These are phyloP conservation scores for Tinea semifulvella DNA, from an alignment of 2,888 invertebrate genomes.

Conservation along the genomic window DNA sequence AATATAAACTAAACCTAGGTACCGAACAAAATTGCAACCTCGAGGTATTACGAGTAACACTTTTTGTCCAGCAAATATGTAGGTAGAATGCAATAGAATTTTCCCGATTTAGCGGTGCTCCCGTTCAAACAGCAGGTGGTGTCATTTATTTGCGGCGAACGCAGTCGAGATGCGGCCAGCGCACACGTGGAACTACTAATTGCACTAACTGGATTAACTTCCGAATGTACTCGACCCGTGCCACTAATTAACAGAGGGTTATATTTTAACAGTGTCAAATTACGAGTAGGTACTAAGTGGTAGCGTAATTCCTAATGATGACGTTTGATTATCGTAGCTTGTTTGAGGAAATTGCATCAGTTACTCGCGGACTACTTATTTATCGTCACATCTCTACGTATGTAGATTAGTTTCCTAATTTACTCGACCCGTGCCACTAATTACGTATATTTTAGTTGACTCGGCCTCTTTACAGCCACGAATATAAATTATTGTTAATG, in stretches of 20 bases:
- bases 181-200: constrained; percentile 15
- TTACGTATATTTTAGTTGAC: too few species aligned
- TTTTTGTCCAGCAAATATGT: background rate
- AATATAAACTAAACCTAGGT: too few species aligned
- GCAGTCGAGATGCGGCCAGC: constrained; percentile 16
- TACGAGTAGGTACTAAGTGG: constrained; percentile 5
- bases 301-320: background rate
- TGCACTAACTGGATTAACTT: constrained; percentile 17
- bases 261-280: constrained; percentile 10
- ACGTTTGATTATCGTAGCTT: too few species aligned
- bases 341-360: too few species aligned
- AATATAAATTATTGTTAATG: too few species aligned
- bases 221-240: constrained; percentile 6
- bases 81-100: background rate
- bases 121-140: constrained; percentile 1
- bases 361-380: too few species aligned
- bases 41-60: too few species aligned
- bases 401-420: constrained; percentile 15
- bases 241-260: constrained; percentile 9
- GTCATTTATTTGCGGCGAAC: constrained; percentile 17
- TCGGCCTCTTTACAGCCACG: too few species aligned
- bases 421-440: constrained; percentile 5
- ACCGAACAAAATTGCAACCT: too few species aligned
- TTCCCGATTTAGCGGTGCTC: background rate
- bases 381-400: too few species aligned